Percentiles rank a stretch among this genome's conserved stretches.
These are phyloP conservation scores for Vimba vimba DNA, from an alignment of 2,113 vertebrate genomes.

Conservation along the genomic window DNA sequence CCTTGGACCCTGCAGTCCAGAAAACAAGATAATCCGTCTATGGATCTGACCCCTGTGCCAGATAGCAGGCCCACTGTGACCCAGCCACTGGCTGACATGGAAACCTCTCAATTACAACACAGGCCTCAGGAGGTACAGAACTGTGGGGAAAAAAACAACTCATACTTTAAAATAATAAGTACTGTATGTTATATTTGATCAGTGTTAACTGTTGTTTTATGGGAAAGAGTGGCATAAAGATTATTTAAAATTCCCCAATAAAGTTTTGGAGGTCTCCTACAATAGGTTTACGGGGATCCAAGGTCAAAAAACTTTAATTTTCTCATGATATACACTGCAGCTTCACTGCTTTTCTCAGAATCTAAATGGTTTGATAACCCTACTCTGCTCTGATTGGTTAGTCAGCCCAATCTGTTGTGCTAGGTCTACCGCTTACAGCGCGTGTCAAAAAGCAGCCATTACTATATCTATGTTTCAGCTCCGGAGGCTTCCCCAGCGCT, in stretches of 20 bases:
- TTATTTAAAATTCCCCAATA: neutral
- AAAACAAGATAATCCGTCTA: conserved; percentile 37
- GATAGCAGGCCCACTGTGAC: conserved; percentile 14
- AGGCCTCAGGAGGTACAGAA: neutral
- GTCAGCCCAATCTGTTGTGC: too few species aligned
- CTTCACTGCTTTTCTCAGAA: too few species aligned
- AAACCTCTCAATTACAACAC: neutral
- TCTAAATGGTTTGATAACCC: too few species aligned
- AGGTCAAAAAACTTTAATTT: too few species aligned
- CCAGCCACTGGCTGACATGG: conserved; percentile 7
- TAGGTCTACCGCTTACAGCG: too few species aligned
- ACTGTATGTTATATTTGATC: neutral
- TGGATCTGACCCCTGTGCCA: conserved; percentile 6
- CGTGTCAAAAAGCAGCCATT: too few species aligned
- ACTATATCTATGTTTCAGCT: too few species aligned
- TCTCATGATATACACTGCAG: too few species aligned
- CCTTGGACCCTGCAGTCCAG: conserved; percentile 20
- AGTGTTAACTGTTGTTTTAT: neutral
- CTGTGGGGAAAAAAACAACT: neutral
- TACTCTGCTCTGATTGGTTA: too few species aligned
- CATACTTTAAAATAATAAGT: neutral
- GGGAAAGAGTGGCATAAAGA: neutral
- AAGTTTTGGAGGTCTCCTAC: too few species aligned
- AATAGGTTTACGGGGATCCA: too few species aligned
- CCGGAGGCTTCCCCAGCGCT: too few species aligned